A percentile compares a stretch with the other conserved stretches of the same genome.
phyloP scores from a whole-genome alignment of 2,888 invertebrate genomes.

The Phrixothrix hirtus region DNA sequence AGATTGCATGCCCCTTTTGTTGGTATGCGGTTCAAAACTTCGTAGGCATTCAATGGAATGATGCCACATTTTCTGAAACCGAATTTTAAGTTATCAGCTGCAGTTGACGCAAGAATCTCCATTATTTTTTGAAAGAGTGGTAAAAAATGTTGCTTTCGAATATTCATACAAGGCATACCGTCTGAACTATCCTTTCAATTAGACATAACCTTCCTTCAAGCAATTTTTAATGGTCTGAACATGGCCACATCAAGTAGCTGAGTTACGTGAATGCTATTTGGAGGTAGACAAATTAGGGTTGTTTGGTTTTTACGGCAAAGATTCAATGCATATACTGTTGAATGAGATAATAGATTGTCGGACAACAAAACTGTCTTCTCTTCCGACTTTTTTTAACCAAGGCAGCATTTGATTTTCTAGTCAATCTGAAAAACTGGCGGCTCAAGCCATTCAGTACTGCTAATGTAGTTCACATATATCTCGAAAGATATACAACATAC shows the following conservation, averaged over 20 bases:
- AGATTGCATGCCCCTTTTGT: slow-evolving; percentile 9
- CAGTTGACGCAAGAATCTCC: not conserved
- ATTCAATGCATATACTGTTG: not conserved
- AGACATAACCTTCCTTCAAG: slow-evolving; percentile 32
- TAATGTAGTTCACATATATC: not conserved
- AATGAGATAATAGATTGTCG: not conserved
- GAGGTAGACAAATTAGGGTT: slow-evolving; percentile 24
- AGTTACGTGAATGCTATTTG: slow-evolving; percentile 36
- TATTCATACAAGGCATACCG: not conserved
- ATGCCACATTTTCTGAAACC: no score
- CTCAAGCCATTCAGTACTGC: not conserved
- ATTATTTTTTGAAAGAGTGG: not conserved
- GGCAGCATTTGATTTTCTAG: not conserved
- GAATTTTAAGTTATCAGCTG: not conserved
- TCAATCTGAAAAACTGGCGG: not conserved
- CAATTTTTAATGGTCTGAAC: slow-evolving; percentile 40
- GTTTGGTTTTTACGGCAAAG: not conserved
- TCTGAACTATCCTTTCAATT: not conserved
- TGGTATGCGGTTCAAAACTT: slow-evolving; percentile 16
- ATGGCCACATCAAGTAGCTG: slow-evolving; percentile 44
- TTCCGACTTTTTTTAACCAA: not conserved
- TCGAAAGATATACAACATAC: not conserved
- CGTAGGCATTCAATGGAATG: not conserved
- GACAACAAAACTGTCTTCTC: not conserved
- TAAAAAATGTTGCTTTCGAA: slow-evolving; percentile 8